Evolutionary conservation across 1,140 invertebrate species (phyloP).

Genomic region (Caerostris extrusa): DNA sequence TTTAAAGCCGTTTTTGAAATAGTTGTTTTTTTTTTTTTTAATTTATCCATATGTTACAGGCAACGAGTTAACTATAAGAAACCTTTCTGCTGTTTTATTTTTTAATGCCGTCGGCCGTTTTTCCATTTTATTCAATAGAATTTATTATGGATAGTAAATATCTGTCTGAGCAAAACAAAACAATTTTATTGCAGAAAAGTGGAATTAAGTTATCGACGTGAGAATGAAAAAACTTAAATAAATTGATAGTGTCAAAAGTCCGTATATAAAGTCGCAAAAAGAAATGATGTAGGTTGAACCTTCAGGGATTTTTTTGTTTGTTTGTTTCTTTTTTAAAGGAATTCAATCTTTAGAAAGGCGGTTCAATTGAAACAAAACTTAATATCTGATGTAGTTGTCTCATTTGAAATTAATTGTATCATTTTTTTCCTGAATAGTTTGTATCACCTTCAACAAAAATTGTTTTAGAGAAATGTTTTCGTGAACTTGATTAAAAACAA

Average conservation of each 20-base stretch:
- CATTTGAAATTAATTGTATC: not conserved
- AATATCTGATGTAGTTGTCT: not conserved
- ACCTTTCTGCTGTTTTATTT: not conserved
- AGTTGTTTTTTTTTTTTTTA: not conserved
- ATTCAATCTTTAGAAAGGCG: constrained; percentile 17
- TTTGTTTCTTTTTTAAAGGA: not conserved
- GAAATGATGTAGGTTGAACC: constrained; percentile 9
- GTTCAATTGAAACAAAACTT: constrained; percentile 23
- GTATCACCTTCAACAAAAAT: too few relatives aligned
- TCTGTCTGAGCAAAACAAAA: not conserved
- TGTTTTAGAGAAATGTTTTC: too few relatives aligned
- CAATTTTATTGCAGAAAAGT: not conserved
- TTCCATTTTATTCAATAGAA: not conserved
- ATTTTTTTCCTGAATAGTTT: not conserved
- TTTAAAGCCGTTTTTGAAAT: not conserved
- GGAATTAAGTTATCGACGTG: constrained; percentile 43
- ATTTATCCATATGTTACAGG: not conserved
- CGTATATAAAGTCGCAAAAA: constrained; percentile 21
- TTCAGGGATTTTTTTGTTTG: not conserved
- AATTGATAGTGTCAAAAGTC: constrained; percentile 22
- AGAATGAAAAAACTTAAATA: not conserved
- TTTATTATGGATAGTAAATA: not conserved
- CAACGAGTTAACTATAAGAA: not conserved
- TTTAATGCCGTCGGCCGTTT: not conserved
- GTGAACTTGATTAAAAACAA: too few relatives aligned